Base-by-base conservation (phyloP, 2,797 vertebrate genomes). In the Melanotaenia boesemani region DNA sequence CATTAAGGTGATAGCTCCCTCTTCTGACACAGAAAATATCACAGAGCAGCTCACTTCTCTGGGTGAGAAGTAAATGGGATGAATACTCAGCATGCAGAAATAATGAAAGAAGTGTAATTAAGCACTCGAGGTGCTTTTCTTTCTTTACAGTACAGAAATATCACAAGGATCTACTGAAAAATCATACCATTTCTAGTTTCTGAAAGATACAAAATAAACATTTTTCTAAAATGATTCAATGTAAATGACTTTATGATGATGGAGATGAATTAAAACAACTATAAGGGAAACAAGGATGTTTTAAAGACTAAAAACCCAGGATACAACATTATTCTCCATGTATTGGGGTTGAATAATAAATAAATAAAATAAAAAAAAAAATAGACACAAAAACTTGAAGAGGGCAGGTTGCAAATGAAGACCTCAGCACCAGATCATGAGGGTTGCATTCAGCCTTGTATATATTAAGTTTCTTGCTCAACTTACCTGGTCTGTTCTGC, bases 1-100 rank as follows among this genome's bases (percentile, higher is more conserved):
- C 18, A 65, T 57, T 91, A 67, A 86, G 70, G 67, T 66, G 26
- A 87, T 55, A 91, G 90, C 92, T 82, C 92, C 93, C 91, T 88
- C 91, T 92, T 88, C 82, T 92, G 92, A 84, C 86, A 72, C 57
- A 76, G 72, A 74, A 63, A 52, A 61, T 63, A 18, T 70, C 58
- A 67, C 16, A 34, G 13, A 64, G 46, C 5, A 30, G 50, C 64
- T 79, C 52, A 30, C 30, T 60, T 11, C 34, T 36, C 54, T 16
- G 28, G n/a, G 16, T 57, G 11, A 46, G 8, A 56, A 5, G 9
- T 5, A 24, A 2, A 22, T 34, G 2, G 10, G 48, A n/a, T 26
- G 6, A 2, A 16, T 55, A 28, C 41, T 11, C 30, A 30, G 44
- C 5, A 44, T 44, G 41, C 3, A 41, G 13, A 41, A 41, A 5